phyloP scores from a whole-genome alignment of 2,113 vertebrate species.

The Micronisus gabar region DNA sequence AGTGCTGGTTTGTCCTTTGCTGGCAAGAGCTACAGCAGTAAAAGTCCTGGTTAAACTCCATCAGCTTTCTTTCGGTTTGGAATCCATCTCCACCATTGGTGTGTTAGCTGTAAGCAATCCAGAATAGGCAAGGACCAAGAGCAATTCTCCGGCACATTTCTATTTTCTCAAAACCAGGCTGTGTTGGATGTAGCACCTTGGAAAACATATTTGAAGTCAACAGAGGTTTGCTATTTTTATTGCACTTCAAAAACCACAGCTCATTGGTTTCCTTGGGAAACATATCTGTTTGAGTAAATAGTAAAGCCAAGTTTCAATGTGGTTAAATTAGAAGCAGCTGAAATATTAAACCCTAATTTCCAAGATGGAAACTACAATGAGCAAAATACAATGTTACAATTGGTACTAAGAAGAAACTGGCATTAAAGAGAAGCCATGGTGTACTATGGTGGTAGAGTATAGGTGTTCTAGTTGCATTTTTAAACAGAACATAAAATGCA shows the following conservation, averaged over 20 bases:
- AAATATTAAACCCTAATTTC: slow-evolving; percentile 3
- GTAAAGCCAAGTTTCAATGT: slow-evolving; percentile 6
- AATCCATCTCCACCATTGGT: neutral
- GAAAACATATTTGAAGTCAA: slow-evolving; percentile 32
- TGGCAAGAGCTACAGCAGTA: neutral
- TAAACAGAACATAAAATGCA: neutral
- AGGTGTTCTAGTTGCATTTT: neutral
- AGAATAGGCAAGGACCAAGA: neutral
- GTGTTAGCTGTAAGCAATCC: neutral
- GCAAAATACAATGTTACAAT: neutral
- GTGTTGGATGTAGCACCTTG: neutral
- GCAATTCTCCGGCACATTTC: neutral
- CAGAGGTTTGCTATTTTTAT: neutral
- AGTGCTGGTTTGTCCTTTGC: neutral
- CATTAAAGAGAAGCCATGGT: neutral
- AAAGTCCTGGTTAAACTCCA: neutral
- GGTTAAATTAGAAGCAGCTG: slow-evolving; percentile 48
- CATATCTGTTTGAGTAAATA: neutral
- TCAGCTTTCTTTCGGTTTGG: neutral
- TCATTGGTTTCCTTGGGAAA: neutral
- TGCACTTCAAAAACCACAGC: neutral
- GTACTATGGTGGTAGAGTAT: neutral
- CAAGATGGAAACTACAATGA: neutral
- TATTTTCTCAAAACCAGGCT: neutral
- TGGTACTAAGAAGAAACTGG: neutral